Evolutionary conservation across 2,888 invertebrate genomes (phyloP).

Genomic region (Oconnorella tubifera): DNA sequence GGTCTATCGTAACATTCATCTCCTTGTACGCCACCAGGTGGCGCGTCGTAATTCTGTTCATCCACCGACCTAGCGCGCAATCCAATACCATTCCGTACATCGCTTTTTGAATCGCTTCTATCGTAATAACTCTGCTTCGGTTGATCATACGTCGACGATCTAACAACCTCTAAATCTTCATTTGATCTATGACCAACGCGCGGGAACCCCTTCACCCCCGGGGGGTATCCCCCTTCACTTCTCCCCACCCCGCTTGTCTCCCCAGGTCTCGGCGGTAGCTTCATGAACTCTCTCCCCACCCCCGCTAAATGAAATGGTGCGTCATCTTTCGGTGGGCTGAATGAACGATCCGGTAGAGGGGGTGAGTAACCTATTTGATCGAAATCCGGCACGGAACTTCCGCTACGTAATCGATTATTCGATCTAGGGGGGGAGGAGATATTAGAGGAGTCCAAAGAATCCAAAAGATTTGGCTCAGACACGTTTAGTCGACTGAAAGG

Average conservation of each 20-base stretch:
- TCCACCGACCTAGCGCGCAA: too few species aligned
- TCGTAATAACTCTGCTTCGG: slow-evolving; percentile 17
- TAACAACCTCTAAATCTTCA: neutral
- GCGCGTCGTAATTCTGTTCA: too few species aligned
- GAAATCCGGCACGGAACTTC: neutral
- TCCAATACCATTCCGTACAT: too few species aligned
- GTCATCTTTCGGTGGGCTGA: neutral
- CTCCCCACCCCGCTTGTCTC: slow-evolving; percentile 14
- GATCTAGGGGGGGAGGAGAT: neutral
- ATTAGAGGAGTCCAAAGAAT: neutral
- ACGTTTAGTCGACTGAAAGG: slow-evolving; percentile 18
- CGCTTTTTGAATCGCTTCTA: neutral
- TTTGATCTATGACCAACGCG: neutral
- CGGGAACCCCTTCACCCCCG: slow-evolving; percentile 1
- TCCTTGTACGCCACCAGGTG: neutral
- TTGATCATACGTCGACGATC: neutral
- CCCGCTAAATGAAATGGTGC: neutral
- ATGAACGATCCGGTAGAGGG: neutral
- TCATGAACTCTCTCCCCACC: slow-evolving; percentile 6
- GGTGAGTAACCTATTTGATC: neutral
- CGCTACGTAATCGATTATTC: too few species aligned
- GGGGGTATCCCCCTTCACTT: neutral
- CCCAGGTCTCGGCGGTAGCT: slow-evolving; percentile 18
- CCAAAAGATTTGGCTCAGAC: slow-evolving; percentile 21
- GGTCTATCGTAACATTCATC: neutral